Evolutionary conservation across 2,797 vertebrate species (phyloP).

Genomic region (Sphenopsis melanotis): DNA sequence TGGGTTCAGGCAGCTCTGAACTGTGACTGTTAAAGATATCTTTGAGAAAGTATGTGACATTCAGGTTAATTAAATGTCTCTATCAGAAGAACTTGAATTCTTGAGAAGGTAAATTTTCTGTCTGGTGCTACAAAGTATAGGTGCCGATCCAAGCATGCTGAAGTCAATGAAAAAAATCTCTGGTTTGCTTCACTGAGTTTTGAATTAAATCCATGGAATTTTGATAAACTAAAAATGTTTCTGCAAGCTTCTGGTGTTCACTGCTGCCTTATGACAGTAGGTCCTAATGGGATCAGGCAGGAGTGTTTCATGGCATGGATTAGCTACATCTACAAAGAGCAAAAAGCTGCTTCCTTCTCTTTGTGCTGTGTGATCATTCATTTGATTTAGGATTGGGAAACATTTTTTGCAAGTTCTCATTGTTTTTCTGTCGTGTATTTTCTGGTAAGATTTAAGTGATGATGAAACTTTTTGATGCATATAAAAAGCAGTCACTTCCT

Average conservation of each 20-base stretch:
- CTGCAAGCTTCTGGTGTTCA: not conserved
- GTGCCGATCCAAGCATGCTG: not conserved
- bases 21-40: not conserved
- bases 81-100: constrained; percentile 5
- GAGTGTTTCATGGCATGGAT: not conserved
- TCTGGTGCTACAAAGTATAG: not conserved
- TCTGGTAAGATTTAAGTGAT: not conserved
- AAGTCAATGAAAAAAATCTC: constrained; percentile 7
- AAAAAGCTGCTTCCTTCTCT: not conserved
- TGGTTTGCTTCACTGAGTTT: constrained; percentile 18
- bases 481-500: not conserved
- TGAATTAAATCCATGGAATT: not conserved
- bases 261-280: not conserved
- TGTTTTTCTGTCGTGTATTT: not conserved
- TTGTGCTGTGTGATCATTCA: not conserved
- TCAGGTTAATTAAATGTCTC: not conserved
- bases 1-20: not conserved
- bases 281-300: not conserved
- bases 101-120: not conserved
- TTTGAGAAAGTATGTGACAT: constrained; percentile 2
- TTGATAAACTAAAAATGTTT: constrained; percentile 6
- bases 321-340: not conserved
- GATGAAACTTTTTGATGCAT: not conserved
- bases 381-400: not conserved
- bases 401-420: not conserved